Evolutionary conservation across 2,888 invertebrate species (phyloP).

Genomic region (Petrolisthes cinctipes): DNA sequence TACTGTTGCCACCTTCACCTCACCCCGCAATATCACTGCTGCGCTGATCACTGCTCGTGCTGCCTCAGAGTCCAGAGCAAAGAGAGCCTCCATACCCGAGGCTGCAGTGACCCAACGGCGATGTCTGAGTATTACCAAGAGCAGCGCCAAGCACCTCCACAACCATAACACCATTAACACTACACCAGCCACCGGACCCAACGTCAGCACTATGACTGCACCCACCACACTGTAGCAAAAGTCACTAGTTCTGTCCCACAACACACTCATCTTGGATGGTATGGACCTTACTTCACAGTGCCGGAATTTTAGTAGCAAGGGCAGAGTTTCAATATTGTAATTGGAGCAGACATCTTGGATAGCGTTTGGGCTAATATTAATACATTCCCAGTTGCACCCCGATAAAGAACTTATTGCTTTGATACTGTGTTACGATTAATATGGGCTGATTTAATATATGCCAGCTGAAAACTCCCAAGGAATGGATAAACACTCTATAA

Average conservation of each 20-base stretch:
- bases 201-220: neutral
- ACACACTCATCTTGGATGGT: neutral
- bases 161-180: slow-evolving; percentile 40
- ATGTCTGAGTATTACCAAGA: slow-evolving; percentile 3
- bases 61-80: slow-evolving; percentile 44
- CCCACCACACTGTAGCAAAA: neutral
- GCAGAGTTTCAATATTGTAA: too few relatives aligned
- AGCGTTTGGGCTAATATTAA: too few relatives aligned
- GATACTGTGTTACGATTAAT: too few relatives aligned
- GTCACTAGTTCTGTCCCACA: neutral
- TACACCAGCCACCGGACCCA: slow-evolving; percentile 28
- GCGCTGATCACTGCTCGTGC: slow-evolving; percentile 49
- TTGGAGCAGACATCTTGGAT: too few relatives aligned
- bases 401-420: too few relatives aligned
- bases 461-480: too few relatives aligned
- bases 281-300: neutral
- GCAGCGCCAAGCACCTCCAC: slow-evolving; percentile 41
- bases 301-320: too few relatives aligned
- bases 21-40: slow-evolving; percentile 28
- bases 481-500: too few relatives aligned
- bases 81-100: slow-evolving; percentile 54
- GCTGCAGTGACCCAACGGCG: slow-evolving; percentile 17
- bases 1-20: slow-evolving; percentile 20
- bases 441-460: too few relatives aligned
- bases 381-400: too few relatives aligned